Base-by-base conservation (phyloP, 37 sponge, comb jelly and placozoan species). In the Ephydatia muelleri region DNA sequence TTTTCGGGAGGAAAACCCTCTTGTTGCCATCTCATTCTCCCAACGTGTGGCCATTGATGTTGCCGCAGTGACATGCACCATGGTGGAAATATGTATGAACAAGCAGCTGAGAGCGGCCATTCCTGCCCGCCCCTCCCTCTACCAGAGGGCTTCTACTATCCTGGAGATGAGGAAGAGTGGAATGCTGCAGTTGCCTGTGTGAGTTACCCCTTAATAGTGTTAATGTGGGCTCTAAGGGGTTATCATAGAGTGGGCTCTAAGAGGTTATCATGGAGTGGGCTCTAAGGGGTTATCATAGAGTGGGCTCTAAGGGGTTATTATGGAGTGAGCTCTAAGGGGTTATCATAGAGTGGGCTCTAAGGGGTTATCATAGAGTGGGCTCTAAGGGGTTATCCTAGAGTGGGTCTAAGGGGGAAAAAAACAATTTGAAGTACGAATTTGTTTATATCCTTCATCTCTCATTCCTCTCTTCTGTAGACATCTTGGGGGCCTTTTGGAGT, bases 21-120 rank as follows among this genome's bases (percentile, higher is more conserved):
- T 13, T 36, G 75, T 67, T 16, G 78, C 65, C 38, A 82, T 84
- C 23, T 90, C 94, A 2, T 87, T 87, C 49, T 85, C 87, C 36
- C 91, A 94, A 23, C 65, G 85, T 4, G 91, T 87, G 19, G 67
- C 36, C 32, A 33, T 84, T 36, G 94, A 94, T 65, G 78, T 88
- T 29, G 79, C 69, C 0, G 76, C 88, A 0, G 85, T 82, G 8
- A 65, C 65, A 0, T 90, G 88, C 37, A 79, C 83, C 2, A 68
- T 85, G 14, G 68, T 90, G 25, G 91, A 94, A 66, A 27, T 90
- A 73, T 90, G 87, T 49, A 81, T 82, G n/a, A 81, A 72, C 67
- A 82, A 72, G 37, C 82, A 94, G 28, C 78, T 94, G 38, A 79
- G 91, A 25, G 83, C 88, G 0, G 88, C 86, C 68, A 82, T 87